Percentiles rank a stretch among this genome's conserved stretches.
Conservation (phyloP, 2,797 vertebrate genomes). For the Sebastes vulpes region DNA sequence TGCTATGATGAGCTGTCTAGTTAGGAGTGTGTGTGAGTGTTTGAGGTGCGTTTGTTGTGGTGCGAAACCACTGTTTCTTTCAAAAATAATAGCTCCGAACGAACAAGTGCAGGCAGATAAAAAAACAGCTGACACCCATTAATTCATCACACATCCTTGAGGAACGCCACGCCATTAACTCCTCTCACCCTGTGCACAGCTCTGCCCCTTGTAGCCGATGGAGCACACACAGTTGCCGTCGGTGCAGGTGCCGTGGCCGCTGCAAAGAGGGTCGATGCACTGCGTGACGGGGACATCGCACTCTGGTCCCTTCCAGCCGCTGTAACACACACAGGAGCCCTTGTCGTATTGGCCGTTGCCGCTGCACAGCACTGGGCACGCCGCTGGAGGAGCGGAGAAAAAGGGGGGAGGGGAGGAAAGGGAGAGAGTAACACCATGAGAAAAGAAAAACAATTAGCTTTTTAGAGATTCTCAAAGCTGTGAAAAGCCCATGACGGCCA, state of each 20-base stretch:
- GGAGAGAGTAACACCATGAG: constrained; percentile 25
- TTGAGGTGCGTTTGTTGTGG: constrained; percentile 15
- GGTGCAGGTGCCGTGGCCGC: constrained; percentile 94
- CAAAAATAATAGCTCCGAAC: constrained; percentile 3
- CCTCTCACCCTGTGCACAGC: constrained; percentile 95
- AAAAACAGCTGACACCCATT: neutral
- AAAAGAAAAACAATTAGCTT: constrained; percentile 40
- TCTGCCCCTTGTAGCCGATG: constrained; percentile 95
- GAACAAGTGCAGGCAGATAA: neutral
- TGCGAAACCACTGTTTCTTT: constrained; percentile 10
- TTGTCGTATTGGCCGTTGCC: constrained; percentile 98
- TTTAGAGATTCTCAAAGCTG: constrained; percentile 41
- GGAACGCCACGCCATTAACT: neutral
- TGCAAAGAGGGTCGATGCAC: constrained; percentile 96
- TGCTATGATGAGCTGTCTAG: constrained; percentile 49
- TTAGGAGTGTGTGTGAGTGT: neutral
- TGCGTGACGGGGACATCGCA: constrained; percentile 95
- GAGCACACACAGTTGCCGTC: constrained; percentile 96
- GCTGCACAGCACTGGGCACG: constrained; percentile 97
- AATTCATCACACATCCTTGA: constrained; percentile 6
- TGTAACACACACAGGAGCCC: constrained; percentile 97
- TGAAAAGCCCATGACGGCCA: constrained; percentile 16
- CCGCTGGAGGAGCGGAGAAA: constrained; percentile 82
- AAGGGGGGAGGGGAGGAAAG: neutral
- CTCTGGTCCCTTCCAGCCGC: constrained; percentile 97